phyloP scores from a whole-genome alignment of 1,140 invertebrate genomes.

The Thaumatotibia leucotreta region DNA sequence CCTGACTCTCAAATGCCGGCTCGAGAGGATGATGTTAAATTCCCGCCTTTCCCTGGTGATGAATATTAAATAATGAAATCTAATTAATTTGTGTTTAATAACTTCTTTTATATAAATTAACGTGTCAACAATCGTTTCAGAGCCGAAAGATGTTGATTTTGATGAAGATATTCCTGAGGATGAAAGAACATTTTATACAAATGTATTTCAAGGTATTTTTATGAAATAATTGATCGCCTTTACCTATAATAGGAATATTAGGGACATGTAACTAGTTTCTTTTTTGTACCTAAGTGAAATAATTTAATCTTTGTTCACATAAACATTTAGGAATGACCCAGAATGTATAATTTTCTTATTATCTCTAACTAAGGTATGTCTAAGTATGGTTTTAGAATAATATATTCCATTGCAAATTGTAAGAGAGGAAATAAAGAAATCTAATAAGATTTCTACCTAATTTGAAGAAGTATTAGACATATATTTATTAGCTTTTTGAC shows the following conservation, averaged over 20 bases:
- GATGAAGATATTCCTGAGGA: conserved; percentile 72
- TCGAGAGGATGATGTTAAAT: conserved; percentile 43
- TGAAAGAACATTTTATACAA: conserved; percentile 64
- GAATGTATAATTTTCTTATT: too few relatives aligned
- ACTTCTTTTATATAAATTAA: conserved; percentile 10
- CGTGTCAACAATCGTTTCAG: conserved; percentile 35
- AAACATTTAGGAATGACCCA: too few relatives aligned
- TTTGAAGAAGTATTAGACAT: not conserved
- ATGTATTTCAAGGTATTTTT: conserved; percentile 47
- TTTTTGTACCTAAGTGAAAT: too few relatives aligned
- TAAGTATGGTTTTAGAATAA: too few relatives aligned
- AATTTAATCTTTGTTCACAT: too few relatives aligned
- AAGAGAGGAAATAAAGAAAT: too few relatives aligned
- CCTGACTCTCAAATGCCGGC: conserved; percentile 59
- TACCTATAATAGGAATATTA: not conserved
- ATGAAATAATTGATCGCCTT: not conserved
- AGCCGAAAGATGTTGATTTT: conserved; percentile 69
- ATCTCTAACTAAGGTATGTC: too few relatives aligned
- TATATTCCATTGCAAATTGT: too few relatives aligned
- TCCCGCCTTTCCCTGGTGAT: conserved; percentile 65
- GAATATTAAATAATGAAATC: not conserved
- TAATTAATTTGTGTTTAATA: conserved; percentile 12
- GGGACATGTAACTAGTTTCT: too few relatives aligned
- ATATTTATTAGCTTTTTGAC: not conserved
- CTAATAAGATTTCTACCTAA: not conserved